These are phyloP conservation scores for Mamestra brassicae DNA, from an alignment of 2,888 invertebrate genomes.

Conservation along the genomic window DNA sequence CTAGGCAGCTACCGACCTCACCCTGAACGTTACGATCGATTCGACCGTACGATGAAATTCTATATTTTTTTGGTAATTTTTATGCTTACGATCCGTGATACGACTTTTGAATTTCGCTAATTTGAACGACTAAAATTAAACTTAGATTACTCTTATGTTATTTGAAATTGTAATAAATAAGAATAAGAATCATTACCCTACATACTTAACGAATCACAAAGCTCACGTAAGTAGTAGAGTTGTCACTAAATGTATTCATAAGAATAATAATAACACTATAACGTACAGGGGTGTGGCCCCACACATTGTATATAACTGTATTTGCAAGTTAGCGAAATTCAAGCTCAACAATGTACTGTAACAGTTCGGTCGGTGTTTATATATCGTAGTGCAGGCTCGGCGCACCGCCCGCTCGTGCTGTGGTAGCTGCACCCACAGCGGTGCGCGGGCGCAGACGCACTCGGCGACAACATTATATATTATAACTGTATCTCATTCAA, in stretches of 20 bases:
- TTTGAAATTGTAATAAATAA: conserved; percentile 37
- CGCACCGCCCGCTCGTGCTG: conserved; percentile 4
- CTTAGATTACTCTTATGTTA: conserved; percentile 5
- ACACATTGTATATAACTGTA: conserved; percentile 48
- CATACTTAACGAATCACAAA: conserved; percentile 33
- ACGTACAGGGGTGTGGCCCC: background rate
- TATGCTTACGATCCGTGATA: conserved; percentile 40
- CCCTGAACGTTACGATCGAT: background rate
- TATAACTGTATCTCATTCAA: conserved; percentile 56
- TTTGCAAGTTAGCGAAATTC: conserved; percentile 57
- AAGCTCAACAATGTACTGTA: conserved; percentile 32
- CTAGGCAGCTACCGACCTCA: conserved; percentile 71
- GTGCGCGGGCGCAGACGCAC: background rate
- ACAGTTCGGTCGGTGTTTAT: conserved; percentile 16
- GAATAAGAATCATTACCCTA: conserved; percentile 26
- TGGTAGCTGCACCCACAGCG: too few species aligned
- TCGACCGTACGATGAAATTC: conserved; percentile 15
- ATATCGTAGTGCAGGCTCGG: background rate
- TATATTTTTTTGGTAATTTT: conserved; percentile 46
- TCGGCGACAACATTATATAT: conserved; percentile 33
- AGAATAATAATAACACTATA: conserved; percentile 23
- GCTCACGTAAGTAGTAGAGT: conserved; percentile 18
- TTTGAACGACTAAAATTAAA: conserved; percentile 29
- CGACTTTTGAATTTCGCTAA: conserved; percentile 53
- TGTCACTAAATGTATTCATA: conserved; percentile 34